Evolutionary conservation across 2,797 vertebrate species (phyloP), one percentile per base, ranked within the genome.

Genomic region (Sebastes matsubarae): DNA sequence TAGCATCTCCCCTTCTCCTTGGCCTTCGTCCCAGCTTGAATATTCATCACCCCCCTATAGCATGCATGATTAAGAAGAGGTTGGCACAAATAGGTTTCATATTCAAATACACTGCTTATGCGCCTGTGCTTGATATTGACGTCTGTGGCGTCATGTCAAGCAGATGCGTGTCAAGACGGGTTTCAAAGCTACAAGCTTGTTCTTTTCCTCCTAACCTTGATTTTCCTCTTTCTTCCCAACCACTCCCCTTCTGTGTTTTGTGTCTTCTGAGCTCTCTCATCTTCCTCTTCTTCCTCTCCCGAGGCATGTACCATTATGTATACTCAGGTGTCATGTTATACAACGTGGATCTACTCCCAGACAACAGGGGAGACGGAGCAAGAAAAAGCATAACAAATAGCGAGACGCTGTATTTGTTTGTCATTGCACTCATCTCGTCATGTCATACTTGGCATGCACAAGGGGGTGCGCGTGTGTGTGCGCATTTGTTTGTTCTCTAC

Each of bases 51-150:
- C 63, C 25, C 25, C 25, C 30, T 66, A 71, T 81, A 55, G 63
- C 77, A 82, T 92, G 82, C 87, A 81, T 92, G 88, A 92, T 91
- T 88, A 82, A 88, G 82, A 67, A 87, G 81, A 76, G 42, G 58
- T 67, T 65, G 42, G 78, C 59, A 60, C 63, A 87, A 82, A 82
- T 83, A 83, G 68, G 38, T 87, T 94, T 92, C 78, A 89, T 91
- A 93, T 92, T 91, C 27, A 89, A 87, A 87, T 79, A 83, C 84
- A 79, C 68, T 22, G 76, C 50, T 68, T 64, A 71, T 69, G 60
- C 61, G 29, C 57, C 30, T 74, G 27, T 34, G 60, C 57, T 67
- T 36, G 66, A 75, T 83, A 78, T 77, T 68, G 30, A 88, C 46
- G 58, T 73, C 34, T 20, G 36, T 29, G 46, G 66, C 36, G 25